These are phyloP conservation scores for Poecile montanus DNA, from an alignment of 2,797 vertebrate species.

Conservation along the genomic window DNA sequence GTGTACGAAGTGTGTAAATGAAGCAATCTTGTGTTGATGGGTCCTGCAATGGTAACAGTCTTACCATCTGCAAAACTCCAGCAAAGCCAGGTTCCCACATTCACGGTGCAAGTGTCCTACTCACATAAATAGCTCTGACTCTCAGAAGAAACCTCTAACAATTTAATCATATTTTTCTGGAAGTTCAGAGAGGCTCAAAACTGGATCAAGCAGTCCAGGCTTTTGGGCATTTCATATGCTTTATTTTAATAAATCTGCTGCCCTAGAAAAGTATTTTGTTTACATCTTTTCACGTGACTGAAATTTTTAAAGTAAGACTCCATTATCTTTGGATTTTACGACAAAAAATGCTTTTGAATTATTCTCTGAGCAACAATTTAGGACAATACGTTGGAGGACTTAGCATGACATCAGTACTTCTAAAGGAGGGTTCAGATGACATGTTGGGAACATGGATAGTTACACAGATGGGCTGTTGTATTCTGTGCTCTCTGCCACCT, in stretches of 20 bases:
- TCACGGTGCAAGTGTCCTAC: accelerated
- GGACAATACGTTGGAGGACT: not conserved
- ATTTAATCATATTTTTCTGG: not conserved
- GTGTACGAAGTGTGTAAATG: not conserved
- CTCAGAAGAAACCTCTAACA: not conserved
- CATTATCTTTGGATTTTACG: not conserved
- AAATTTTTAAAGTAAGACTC: not conserved
- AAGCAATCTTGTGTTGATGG: not conserved
- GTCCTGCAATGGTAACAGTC: not conserved
- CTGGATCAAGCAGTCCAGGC: not conserved
- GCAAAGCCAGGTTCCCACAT: not conserved
- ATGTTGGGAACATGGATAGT: accelerated
- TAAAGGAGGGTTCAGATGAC: not conserved
- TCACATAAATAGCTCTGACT: not conserved
- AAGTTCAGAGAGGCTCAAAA: not conserved
- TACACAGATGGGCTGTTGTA: not conserved
- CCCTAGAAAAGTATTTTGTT: not conserved
- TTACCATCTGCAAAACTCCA: not conserved
- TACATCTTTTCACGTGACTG: not conserved
- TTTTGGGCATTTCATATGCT: not conserved
- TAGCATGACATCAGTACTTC: not conserved
- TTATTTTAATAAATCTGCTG: not conserved
- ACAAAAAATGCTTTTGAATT: not conserved
- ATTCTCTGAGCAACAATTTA: not conserved
- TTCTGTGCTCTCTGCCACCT: not conserved